A percentile compares a stretch with the other conserved stretches of the same genome.
These are phyloP conservation scores for Goniozus legneri DNA, from an alignment of 1,140 invertebrate genomes.

Conservation along the genomic window DNA sequence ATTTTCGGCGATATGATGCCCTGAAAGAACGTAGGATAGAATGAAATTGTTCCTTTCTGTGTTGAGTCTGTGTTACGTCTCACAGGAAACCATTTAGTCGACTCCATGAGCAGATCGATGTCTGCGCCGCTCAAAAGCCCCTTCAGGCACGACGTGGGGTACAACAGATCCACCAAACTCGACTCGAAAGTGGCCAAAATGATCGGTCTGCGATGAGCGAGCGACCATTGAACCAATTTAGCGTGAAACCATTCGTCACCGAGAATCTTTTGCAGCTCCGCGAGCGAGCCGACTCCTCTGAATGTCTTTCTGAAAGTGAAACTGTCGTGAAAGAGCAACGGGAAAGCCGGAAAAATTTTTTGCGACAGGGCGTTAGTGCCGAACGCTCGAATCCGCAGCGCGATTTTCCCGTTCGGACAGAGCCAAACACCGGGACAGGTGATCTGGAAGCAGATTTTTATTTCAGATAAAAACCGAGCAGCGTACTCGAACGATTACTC, in stretches of 20 bases:
- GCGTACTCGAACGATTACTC: slow-evolving; percentile 18
- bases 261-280: slow-evolving; percentile 46
- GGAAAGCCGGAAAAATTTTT: slow-evolving; percentile 60
- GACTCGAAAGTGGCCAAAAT: slow-evolving; percentile 63
- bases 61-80: no score
- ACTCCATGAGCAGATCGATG: slow-evolving; percentile 66
- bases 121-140: slow-evolving; percentile 54
- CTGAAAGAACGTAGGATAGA: slow-evolving; percentile 42
- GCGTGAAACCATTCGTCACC: slow-evolving; percentile 60
- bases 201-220: slow-evolving; percentile 44
- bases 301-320: slow-evolving; percentile 66
- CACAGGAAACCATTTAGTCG: slow-evolving; percentile 64
- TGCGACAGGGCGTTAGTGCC: slow-evolving; percentile 61
- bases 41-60: no score
- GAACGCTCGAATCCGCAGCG: slow-evolving; percentile 59
- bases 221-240: slow-evolving; percentile 64
- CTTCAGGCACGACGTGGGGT: slow-evolving; percentile 54
- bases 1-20: slow-evolving; percentile 62
- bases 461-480: slow-evolving; percentile 1
- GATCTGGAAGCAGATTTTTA: slow-evolving; percentile 50
- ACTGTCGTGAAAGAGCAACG: slow-evolving; percentile 61
- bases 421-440: slow-evolving; percentile 73
- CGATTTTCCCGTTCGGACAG: slow-evolving; percentile 67
- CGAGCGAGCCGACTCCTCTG: slow-evolving; percentile 51
- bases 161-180: slow-evolving; percentile 61